Conservation (phyloP, 2,113 vertebrate genomes). For the Hyperopisus bebe region DNA sequence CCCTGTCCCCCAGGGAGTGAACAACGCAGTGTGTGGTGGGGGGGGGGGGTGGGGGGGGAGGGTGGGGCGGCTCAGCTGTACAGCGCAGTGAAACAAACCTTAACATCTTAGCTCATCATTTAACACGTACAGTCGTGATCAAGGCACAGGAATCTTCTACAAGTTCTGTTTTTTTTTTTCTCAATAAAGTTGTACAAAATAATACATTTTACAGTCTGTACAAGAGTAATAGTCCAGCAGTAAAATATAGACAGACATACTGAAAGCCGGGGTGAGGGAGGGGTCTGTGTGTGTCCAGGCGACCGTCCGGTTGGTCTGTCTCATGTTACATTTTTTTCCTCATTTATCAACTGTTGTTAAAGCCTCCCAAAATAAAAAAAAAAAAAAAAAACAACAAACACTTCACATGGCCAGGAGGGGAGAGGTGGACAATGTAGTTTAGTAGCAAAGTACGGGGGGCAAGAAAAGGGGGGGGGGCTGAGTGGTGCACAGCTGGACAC, state of each 20-base stretch:
- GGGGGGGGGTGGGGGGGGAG: constrained; percentile 48
- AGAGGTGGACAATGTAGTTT: constrained; percentile 21
- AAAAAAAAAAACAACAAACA: not conserved
- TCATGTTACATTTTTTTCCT: constrained; percentile 19
- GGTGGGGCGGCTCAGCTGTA: constrained; percentile 69
- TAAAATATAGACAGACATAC: constrained; percentile 75
- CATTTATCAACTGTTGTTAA: constrained; percentile 35
- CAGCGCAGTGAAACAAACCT: constrained; percentile 89
- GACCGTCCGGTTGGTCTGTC: constrained; percentile 29
- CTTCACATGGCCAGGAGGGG: constrained; percentile 27
- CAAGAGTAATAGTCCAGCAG: constrained; percentile 96
- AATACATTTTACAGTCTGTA: constrained; percentile 99
- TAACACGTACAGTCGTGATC: constrained; percentile 92
- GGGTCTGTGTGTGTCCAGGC: constrained; percentile 18
- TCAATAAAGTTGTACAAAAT: constrained; percentile 99
- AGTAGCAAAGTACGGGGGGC: constrained; percentile 38
- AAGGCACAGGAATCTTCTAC: constrained; percentile 98
- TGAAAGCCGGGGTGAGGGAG: constrained; percentile 55
- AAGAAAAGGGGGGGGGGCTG: constrained; percentile 20
- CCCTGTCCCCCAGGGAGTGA: constrained; percentile 40
- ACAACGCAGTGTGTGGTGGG: constrained; percentile 49
- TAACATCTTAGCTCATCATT: constrained; percentile 85
- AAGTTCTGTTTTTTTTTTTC: constrained; percentile 78
- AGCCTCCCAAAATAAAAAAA: constrained; percentile 25
- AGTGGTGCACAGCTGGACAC: constrained; percentile 54